A percentile compares a stretch with the other conserved stretches of the same genome.
phyloP scores from a whole-genome alignment of 2,888 invertebrate species.

The Meteorus colon region DNA sequence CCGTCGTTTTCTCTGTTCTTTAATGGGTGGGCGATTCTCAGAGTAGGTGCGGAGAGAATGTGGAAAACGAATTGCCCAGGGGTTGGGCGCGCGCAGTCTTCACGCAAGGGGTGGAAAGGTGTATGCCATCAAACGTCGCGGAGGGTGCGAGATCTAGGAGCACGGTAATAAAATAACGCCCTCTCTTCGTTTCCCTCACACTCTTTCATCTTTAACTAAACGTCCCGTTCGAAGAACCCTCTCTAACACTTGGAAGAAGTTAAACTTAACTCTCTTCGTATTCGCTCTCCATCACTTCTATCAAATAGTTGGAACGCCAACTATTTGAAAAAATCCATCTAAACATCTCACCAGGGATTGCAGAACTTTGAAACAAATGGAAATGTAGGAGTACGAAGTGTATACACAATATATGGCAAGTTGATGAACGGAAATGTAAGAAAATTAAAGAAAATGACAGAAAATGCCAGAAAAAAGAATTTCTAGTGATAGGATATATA shows the following conservation, averaged over 20 bases:
- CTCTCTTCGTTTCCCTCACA: conserved; percentile 40
- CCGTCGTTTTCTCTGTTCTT: conserved; percentile 40
- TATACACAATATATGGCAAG: too few relatives aligned
- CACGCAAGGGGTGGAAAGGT: conserved; percentile 53
- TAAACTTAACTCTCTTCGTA: conserved; percentile 49
- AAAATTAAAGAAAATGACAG: too few relatives aligned
- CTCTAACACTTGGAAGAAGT: conserved; percentile 50
- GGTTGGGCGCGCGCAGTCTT: conserved; percentile 38
- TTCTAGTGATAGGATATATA: too few relatives aligned
- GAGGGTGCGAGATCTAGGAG: conserved; percentile 58
- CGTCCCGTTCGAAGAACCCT: conserved; percentile 46
- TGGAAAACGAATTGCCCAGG: conserved; percentile 45
- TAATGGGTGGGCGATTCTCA: conserved; percentile 12
- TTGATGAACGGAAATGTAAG: too few relatives aligned
- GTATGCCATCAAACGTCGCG: conserved; percentile 53
- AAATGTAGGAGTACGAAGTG: not conserved
- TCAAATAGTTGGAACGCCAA: conserved; percentile 48
- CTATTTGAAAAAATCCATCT: conserved; percentile 29
- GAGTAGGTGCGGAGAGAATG: conserved; percentile 41
- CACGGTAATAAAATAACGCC: conserved; percentile 66
- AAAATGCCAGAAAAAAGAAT: too few relatives aligned
- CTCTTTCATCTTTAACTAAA: conserved; percentile 44
- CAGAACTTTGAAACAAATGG: conserved; percentile 15
- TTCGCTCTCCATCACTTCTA: not conserved
- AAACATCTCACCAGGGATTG: conserved; percentile 24